Evolutionary conservation across 2,113 vertebrate genomes (phyloP).

Genomic region (Percina caprodes): DNA sequence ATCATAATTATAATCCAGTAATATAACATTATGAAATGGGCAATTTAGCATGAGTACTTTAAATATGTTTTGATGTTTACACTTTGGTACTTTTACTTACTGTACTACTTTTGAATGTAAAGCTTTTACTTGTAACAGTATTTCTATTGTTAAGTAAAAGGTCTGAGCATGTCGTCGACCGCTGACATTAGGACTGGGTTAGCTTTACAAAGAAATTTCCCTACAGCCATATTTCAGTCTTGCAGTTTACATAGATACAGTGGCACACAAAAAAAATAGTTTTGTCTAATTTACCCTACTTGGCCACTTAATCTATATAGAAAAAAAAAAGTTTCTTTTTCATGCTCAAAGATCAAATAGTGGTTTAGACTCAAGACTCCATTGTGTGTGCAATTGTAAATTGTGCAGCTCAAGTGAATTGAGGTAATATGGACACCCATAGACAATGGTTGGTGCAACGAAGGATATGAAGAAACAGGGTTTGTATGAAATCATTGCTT

Average conservation of each 20-base stretch:
- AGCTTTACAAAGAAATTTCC: not conserved
- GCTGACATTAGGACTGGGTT: not conserved
- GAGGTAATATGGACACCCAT: not conserved
- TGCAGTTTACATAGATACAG: not conserved
- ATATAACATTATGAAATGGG: too few relatives aligned
- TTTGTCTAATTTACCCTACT: not conserved
- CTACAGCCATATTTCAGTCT: too few relatives aligned
- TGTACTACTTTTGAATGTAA: too few relatives aligned
- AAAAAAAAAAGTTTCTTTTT: not conserved
- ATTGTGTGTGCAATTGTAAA: not conserved
- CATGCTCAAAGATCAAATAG: not conserved
- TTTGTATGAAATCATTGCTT: constrained; percentile 25
- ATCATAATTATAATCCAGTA: too few relatives aligned
- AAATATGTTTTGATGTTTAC: too few relatives aligned
- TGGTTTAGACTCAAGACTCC: not conserved
- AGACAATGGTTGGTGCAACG: constrained; percentile 76
- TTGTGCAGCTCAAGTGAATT: not conserved
- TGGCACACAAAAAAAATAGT: not conserved
- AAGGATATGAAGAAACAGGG: constrained; percentile 51
- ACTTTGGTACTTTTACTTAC: too few relatives aligned
- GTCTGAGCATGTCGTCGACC: too few relatives aligned
- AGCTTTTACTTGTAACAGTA: too few relatives aligned
- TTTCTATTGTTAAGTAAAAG: too few relatives aligned
- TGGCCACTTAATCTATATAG: too few relatives aligned
- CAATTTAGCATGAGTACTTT: too few relatives aligned